Base-by-base conservation (phyloP, 2,797 vertebrate genomes). In the Anguilla pacifica region DNA sequence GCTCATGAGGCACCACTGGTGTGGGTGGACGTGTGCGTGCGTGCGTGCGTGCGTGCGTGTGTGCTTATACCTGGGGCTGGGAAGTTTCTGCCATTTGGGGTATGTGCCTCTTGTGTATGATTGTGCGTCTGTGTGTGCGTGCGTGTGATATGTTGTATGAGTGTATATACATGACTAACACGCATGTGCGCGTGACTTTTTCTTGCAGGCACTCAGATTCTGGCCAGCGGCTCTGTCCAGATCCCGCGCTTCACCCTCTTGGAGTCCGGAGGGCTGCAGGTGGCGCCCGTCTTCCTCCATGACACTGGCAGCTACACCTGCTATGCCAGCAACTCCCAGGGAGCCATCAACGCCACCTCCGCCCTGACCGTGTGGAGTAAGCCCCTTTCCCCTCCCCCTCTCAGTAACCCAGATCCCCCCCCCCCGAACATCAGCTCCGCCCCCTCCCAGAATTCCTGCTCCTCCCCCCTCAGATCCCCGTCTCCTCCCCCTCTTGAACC, bases 321-420 rank as follows among this genome's bases (percentile, higher is more conserved):
- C 94, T 96, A 94, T 0, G 97, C 96, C 2, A 94, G 94, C 90
- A 99, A 98, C 94, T 93, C 95, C 0, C 96, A 97, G 89, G 98
- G 97, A 84, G 91, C 93, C 61, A 95, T 98, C 91, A 96, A 97
- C 0, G 91, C 96, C 10, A 97, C 96, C 0, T 96, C 96, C n/a
- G 87, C 77, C 0, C 97, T 99, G 90, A 98, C 97, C 0, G 97
- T 99, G 88, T 98, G 97, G 98, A 98, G 98, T 99, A 97, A 98
- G 97, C 85, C 90, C 77, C 88, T 43, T 35, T 35, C 35, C 35
- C 28, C 17, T 13, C 64, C 64, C 67, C 15, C 67, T 72, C 25
- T 72, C 13, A 51, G 10, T 9, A 51, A 51, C 5, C 49, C 31
- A 31, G 31, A 31, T 31, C 49, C 49, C 5, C 49, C 49, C 5